These are phyloP conservation scores for Trilocha varians DNA, from an alignment of 2,888 invertebrate genomes.

Conservation along the genomic window DNA sequence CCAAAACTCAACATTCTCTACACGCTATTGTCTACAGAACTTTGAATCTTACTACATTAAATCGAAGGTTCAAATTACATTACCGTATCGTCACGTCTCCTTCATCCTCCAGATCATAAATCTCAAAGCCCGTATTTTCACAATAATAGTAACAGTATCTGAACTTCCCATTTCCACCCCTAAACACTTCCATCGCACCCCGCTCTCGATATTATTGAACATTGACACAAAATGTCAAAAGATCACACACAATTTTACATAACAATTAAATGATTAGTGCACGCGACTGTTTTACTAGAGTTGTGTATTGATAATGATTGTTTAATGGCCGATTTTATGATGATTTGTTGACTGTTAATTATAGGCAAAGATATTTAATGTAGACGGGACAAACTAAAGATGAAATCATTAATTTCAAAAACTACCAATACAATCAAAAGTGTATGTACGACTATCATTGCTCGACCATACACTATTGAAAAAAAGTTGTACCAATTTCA, in stretches of 20 bases:
- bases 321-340: conserved; percentile 12
- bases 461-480: no score
- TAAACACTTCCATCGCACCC: conserved; percentile 35
- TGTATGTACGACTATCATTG: no score
- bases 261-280: neutral
- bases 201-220: conserved; percentile 17
- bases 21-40: no score
- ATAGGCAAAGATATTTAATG: neutral
- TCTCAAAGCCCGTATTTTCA: conserved; percentile 50
- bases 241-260: neutral
- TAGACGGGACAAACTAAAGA: no score
- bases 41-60: no score
- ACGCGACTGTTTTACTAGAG: neutral
- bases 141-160: conserved; percentile 58
- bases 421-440: no score
- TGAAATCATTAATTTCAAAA: no score
- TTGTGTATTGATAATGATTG: conserved; percentile 29
- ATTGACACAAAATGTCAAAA: conserved; percentile 34
- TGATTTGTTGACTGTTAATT: conserved; percentile 3
- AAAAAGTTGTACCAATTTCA: no score
- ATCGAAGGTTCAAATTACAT: no score
- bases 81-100: conserved; percentile 29
- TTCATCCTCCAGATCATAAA: conserved; percentile 56
- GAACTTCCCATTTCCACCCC: conserved; percentile 49
- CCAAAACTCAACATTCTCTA: no score